phyloP scores from a whole-genome alignment of 2,797 vertebrate species.

The Sphenopsis melanotis region DNA sequence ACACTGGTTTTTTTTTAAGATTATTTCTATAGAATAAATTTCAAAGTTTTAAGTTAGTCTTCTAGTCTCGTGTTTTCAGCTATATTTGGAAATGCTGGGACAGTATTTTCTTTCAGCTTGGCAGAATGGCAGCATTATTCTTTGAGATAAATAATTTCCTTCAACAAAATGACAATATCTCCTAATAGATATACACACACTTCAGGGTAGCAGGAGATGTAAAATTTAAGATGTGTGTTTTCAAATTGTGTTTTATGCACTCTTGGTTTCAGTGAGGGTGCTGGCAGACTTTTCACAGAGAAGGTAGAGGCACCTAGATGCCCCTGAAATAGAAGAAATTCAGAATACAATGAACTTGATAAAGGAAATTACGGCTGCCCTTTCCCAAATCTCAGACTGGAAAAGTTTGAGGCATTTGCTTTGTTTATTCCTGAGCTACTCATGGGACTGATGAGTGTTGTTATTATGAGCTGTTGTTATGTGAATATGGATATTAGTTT shows the following conservation, averaged over 20 bases:
- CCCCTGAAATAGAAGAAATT: background rate
- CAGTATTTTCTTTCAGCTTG: background rate
- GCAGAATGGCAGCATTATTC: background rate
- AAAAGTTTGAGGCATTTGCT: background rate
- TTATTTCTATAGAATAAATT: background rate
- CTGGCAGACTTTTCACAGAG: background rate
- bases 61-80: background rate
- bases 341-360: background rate
- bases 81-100: background rate
- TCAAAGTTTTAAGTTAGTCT: background rate
- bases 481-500: background rate
- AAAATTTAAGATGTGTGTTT: background rate
- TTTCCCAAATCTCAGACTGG: background rate
- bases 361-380: fast-evolving
- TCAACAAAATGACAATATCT: background rate
- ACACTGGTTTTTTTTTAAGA: background rate
- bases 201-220: background rate
- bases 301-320: background rate
- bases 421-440: background rate
- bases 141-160: background rate
- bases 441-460: background rate
- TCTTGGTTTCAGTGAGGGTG: background rate
- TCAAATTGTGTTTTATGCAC: background rate
- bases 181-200: background rate
- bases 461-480: background rate